A percentile compares a stretch with the other conserved stretches of the same genome.
These are phyloP conservation scores for Eurypyga helias DNA, from an alignment of 2,113 vertebrate genomes.

Conservation along the genomic window DNA sequence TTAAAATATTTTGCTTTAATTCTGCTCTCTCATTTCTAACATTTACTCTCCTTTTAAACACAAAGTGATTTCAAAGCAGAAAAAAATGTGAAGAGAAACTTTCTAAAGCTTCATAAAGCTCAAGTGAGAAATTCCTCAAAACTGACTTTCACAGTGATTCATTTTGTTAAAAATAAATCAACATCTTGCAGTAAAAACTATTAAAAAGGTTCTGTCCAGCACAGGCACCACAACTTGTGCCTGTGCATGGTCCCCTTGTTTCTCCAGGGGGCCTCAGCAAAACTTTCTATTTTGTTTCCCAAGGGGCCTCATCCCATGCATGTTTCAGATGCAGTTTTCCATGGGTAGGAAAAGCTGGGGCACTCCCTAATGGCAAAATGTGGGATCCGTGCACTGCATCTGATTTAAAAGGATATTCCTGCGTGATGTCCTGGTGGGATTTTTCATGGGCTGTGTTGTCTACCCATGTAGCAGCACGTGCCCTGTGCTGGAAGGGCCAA, in stretches of 20 bases:
- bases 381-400: neutral
- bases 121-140: neutral
- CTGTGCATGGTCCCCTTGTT: neutral
- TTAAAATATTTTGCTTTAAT: neutral
- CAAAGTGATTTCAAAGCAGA: neutral
- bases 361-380: neutral
- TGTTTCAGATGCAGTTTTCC: neutral
- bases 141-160: neutral
- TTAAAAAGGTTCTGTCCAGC: neutral
- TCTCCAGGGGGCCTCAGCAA: neutral
- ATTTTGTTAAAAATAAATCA: neutral
- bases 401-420: neutral
- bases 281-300: neutral
- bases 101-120: neutral
- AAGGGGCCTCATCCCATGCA: neutral
- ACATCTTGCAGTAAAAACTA: neutral
- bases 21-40: neutral
- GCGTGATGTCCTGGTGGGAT: neutral
- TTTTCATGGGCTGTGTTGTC: neutral
- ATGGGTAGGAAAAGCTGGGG: neutral
- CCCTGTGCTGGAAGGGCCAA: neutral
- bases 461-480: rapidly evolving
- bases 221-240: neutral
- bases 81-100: neutral
- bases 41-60: neutral